These are phyloP conservation scores for Chrysodeixis includens DNA, from an alignment of 2,888 invertebrate genomes.

Conservation along the genomic window DNA sequence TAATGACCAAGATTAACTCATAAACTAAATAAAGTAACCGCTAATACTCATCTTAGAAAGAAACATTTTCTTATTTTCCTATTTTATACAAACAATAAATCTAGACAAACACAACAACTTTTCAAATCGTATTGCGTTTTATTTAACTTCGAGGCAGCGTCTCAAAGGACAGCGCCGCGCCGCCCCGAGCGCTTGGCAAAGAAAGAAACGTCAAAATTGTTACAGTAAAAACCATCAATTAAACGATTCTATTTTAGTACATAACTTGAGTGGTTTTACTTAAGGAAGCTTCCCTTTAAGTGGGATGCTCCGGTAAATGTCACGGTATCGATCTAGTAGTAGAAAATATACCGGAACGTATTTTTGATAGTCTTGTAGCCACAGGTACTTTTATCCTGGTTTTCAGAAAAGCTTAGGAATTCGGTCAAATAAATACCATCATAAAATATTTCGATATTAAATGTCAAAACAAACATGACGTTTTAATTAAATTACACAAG, in stretches of 20 bases:
- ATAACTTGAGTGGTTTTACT: conserved; percentile 3
- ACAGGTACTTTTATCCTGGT: no score
- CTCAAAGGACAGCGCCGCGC: not conserved
- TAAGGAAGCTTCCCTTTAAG: not conserved
- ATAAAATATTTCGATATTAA: no score
- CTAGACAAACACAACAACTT: not conserved
- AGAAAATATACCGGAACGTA: not conserved
- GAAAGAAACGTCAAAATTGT: conserved; percentile 8
- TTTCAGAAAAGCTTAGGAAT: no score
- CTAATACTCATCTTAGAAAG: not conserved
- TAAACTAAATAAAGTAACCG: no score
- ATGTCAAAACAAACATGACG: no score
- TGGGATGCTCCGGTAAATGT: not conserved
- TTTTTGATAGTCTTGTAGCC: no score
- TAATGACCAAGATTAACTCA: no score
- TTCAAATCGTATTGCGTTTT: conserved; percentile 2
- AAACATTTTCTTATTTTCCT: not conserved
- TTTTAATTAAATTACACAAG: not conserved
- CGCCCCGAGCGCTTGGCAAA: conserved; percentile 5
- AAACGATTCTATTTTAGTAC: conserved; percentile 3
- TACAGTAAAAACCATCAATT: conserved; percentile 1
- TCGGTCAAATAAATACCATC: no score
- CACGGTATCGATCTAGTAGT: not conserved
- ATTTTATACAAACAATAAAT: not conserved
- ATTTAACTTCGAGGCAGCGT: conserved; percentile 6